A percentile compares a stretch with the other conserved stretches of the same genome.
These are phyloP conservation scores for Coelinius sp. DNA, from an alignment of 2,888 invertebrate species.

Conservation along the genomic window DNA sequence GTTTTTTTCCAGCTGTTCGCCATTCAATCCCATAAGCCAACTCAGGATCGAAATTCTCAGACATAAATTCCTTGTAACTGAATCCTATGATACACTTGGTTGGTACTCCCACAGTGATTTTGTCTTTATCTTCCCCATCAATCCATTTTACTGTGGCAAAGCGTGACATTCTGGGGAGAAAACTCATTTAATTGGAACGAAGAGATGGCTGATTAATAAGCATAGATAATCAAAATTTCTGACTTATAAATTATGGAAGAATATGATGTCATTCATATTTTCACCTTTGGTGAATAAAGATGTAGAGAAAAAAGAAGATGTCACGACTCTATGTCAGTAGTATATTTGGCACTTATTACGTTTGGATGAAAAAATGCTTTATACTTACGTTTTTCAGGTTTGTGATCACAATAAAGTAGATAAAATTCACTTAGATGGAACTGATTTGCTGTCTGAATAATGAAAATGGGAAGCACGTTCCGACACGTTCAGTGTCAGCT, in stretches of 20 bases:
- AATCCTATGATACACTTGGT: constrained; percentile 31
- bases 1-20: constrained; percentile 23
- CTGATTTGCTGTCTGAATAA: not conserved
- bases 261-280: too few species aligned
- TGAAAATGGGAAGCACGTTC: not conserved
- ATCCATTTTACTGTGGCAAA: constrained; percentile 29
- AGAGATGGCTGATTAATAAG: not conserved
- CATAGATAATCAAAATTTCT: not conserved
- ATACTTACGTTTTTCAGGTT: not conserved
- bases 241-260: not conserved
- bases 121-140: constrained; percentile 17
- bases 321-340: not conserved
- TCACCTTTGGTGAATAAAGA: not conserved
- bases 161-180: not conserved
- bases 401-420: not conserved
- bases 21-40: constrained; percentile 31
- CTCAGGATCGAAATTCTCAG: constrained; percentile 24
- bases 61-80: constrained; percentile 16
- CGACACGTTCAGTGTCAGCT: not conserved
- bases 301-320: not conserved
- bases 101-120: constrained; percentile 27
- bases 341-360: not conserved
- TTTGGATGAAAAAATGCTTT: not conserved
- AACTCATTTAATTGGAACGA: not conserved
- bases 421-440: not conserved